A percentile compares a stretch with the other conserved stretches of the same genome.
These are phyloP conservation scores for Timema cristinae DNA, from an alignment of 2,888 invertebrate genomes.

Conservation along the genomic window DNA sequence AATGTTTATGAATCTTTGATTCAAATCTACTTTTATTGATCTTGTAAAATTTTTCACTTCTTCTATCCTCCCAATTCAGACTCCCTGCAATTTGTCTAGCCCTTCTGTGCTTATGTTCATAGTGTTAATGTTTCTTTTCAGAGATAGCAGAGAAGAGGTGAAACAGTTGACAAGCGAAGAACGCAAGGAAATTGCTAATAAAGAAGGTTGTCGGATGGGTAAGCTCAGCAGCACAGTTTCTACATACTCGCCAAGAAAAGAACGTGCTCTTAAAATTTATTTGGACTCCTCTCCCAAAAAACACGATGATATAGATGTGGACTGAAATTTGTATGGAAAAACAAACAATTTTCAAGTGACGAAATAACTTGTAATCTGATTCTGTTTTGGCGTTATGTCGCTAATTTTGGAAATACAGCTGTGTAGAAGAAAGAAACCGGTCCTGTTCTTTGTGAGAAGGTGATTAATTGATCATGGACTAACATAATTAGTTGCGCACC, in stretches of 20 bases:
- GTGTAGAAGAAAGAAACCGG: too few species aligned
- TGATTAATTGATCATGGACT: too few species aligned
- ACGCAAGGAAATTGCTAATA: conserved; percentile 55
- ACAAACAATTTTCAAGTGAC: too few species aligned
- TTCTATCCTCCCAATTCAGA: too few species aligned
- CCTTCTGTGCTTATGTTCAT: not conserved
- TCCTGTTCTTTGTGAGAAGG: too few species aligned
- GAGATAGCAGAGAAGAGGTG: conserved; percentile 57
- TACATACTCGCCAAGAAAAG: conserved; percentile 59
- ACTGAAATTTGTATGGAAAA: conserved; percentile 21
- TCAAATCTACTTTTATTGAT: too few species aligned
- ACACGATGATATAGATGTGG: conserved; percentile 26
- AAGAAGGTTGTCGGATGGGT: conserved; percentile 51
- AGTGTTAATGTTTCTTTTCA: conserved; percentile 39
- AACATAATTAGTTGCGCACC: too few species aligned
- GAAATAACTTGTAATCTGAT: too few species aligned
- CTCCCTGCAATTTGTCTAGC: not conserved
- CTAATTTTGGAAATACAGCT: too few species aligned
- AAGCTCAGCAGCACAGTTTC: conserved; percentile 44
- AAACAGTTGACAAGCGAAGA: conserved; percentile 59
- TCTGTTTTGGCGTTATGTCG: too few species aligned
- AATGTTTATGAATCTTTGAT: too few species aligned
- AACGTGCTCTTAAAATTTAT: conserved; percentile 69
- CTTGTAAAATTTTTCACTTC: too few species aligned
- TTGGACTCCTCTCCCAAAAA: conserved; percentile 48